phyloP scores from a whole-genome alignment of 1,140 invertebrate species.

The Drosophila orosa region DNA sequence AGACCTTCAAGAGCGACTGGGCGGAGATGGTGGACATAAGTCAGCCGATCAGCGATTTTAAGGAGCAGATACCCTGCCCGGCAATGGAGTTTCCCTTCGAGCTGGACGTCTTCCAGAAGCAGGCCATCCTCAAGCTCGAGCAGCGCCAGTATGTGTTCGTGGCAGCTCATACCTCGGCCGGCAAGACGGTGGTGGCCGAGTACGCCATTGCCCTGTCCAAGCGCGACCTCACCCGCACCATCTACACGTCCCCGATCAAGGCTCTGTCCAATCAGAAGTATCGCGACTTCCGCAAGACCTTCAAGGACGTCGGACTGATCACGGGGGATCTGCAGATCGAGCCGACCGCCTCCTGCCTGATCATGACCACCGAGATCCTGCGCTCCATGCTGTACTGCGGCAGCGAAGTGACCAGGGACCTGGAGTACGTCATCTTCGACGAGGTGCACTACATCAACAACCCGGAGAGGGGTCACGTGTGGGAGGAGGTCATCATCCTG shows the following conservation, averaged over 20 bases:
- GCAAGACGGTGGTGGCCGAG: conserved; percentile 99
- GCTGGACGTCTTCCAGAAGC: conserved; percentile 98
- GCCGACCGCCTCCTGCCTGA: conserved; percentile 95
- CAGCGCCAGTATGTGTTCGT: conserved; percentile 98
- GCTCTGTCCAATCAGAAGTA: conserved; percentile 99
- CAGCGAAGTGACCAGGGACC: conserved; percentile 96
- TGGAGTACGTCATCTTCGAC: conserved; percentile 99
- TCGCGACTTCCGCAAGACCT: conserved; percentile 96
- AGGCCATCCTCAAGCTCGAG: conserved; percentile 97
- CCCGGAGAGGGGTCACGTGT: conserved; percentile 98
- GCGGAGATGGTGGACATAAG: conserved; percentile 93
- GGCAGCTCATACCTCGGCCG: conserved; percentile 99
- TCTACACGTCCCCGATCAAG: conserved; percentile 99
- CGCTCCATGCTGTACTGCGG: conserved; percentile 98
- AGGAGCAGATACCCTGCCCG: conserved; percentile 92
- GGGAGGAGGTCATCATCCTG: conserved; percentile 99
- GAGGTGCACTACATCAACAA: conserved; percentile 99
- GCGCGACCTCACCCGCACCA: conserved; percentile 96
- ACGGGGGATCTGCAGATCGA: conserved; percentile 99
- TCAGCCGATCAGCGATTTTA: conserved; percentile 92
- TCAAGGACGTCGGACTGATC: conserved; percentile 96
- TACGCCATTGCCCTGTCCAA: conserved; percentile 98
- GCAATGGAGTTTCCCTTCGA: conserved; percentile 96
- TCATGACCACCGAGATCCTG: conserved; percentile 99
- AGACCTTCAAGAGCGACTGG: conserved; percentile 88